Conservation (phyloP, 1,140 invertebrate species). For the Yoshiicerus persimilis region DNA sequence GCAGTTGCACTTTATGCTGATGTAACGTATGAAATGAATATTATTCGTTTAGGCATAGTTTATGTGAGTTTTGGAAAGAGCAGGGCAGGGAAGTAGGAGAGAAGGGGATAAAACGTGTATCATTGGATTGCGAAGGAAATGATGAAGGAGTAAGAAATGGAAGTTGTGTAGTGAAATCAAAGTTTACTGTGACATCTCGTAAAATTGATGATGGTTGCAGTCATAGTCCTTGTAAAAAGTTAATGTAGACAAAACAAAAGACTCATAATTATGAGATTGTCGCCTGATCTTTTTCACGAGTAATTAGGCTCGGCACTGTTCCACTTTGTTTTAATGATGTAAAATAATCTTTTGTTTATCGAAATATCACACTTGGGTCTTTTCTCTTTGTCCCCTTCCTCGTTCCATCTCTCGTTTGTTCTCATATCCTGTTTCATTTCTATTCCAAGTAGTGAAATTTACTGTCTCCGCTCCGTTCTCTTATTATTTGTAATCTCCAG, state of each 20-base stretch:
- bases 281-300: conserved; percentile 48
- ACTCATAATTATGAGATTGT: conserved; percentile 44
- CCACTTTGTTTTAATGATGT: conserved; percentile 45
- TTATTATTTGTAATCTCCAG: background rate
- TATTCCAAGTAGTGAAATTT: conserved; percentile 15
- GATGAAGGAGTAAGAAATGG: background rate
- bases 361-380: conserved; percentile 43
- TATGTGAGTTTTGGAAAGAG: too few relatives aligned
- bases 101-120: background rate
- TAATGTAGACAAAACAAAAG: conserved; percentile 36
- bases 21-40: background rate
- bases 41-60: too few relatives aligned
- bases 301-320: conserved; percentile 46
- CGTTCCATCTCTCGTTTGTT: conserved; percentile 23
- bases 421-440: conserved; percentile 38
- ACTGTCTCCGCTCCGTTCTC: background rate
- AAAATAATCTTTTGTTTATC: conserved; percentile 49
- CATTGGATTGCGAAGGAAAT: background rate
- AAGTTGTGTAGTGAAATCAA: conserved; percentile 12
- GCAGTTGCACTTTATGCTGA: too few relatives aligned
- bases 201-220: conserved; percentile 29
- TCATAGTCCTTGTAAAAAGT: conserved; percentile 30
- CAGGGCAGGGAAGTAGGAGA: too few relatives aligned
- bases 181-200: conserved; percentile 29
- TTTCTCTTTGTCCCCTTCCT: conserved; percentile 21